These are phyloP conservation scores for Nephrotoma flavescens DNA, from an alignment of 2,888 invertebrate genomes.

Conservation along the genomic window DNA sequence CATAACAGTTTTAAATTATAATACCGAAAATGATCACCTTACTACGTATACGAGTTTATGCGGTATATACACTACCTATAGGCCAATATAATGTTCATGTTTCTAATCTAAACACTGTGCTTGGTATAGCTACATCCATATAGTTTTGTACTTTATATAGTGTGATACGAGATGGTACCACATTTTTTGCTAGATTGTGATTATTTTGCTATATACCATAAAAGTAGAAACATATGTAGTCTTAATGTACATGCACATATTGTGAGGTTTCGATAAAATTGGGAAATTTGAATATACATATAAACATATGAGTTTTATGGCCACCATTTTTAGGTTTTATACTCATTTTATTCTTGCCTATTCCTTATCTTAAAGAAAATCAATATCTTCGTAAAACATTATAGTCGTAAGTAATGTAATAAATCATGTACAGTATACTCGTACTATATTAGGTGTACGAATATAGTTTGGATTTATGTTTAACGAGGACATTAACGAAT, in stretches of 20 bases:
- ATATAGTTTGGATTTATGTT: neutral
- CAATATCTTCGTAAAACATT: neutral
- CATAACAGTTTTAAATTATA: neutral
- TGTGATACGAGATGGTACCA: neutral
- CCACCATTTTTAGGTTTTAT: neutral
- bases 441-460: neutral
- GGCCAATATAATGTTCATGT: neutral
- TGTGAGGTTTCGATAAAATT: neutral
- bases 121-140: neutral
- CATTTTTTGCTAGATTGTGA: neutral
- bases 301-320: neutral
- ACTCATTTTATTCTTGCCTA: neutral
- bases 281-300: neutral
- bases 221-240: neutral
- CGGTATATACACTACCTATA: neutral
- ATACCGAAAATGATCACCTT: neutral
- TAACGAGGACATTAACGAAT: neutral
- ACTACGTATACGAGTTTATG: no score
- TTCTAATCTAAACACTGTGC: neutral
- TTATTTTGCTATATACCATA: neutral
- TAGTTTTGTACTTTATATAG: neutral
- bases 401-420: neutral
- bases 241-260: neutral
- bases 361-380: neutral
- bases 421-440: neutral